phyloP scores from a whole-genome alignment of 2,797 vertebrate species.

The Anableps anableps region DNA sequence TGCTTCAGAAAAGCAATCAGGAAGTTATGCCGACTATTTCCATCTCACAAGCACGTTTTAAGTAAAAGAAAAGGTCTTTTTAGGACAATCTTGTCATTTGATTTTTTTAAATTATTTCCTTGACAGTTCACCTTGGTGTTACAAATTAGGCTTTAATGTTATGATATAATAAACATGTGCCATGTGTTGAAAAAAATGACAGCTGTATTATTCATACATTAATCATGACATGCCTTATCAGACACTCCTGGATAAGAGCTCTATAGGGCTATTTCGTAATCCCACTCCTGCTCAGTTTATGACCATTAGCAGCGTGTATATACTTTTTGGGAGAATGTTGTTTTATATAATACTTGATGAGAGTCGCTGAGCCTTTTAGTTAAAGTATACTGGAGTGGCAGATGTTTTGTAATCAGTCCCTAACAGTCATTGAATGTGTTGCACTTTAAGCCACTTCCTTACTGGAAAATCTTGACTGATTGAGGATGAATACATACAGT shows the following conservation, averaged over 20 bases:
- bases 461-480: neutral
- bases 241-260: neutral
- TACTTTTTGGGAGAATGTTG: neutral
- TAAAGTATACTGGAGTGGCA: neutral
- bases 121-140: neutral
- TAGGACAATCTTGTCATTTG: neutral
- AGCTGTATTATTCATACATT: neutral
- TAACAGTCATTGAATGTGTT: neutral
- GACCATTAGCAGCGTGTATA: neutral
- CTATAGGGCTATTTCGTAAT: neutral
- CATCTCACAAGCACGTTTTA: slow-evolving; percentile 48
- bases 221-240: neutral
- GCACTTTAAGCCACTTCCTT: slow-evolving; percentile 1
- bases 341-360: neutral
- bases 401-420: neutral
- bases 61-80: slow-evolving; percentile 48
- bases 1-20: slow-evolving; percentile 39
- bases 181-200: neutral
- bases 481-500: neutral
- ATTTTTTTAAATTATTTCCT: neutral
- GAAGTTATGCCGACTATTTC: slow-evolving; percentile 53
- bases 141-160: neutral
- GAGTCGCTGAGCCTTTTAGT: neutral
- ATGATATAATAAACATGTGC: neutral
- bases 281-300: neutral